Base-by-base conservation (phyloP, 2,888 invertebrate species). In the Aphidoletes aphidimyza region DNA sequence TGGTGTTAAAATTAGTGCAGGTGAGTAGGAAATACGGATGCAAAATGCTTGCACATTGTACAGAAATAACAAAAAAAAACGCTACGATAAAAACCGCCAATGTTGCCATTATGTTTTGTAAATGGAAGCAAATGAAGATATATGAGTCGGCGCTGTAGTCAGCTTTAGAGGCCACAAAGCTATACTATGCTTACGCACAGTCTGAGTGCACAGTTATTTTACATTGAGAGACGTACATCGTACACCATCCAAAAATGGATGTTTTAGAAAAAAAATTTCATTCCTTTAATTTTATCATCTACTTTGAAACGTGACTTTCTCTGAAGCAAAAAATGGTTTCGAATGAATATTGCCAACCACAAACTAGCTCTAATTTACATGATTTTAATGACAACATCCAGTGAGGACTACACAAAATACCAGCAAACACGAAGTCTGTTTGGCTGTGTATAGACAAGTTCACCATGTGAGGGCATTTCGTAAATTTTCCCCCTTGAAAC, bases 81-180 rank as follows among this genome's bases (percentile, higher is more conserved):
- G 54, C 9, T 69, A 30, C 30, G 69, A 30, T 14, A 8, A 39
- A 14, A 69, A 69, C 69, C 69, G 69, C 69, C 69, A 69, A 69
- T 69, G 69, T 69, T 69, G 34, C 69, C 69, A 69, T 69, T 69
- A 69, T 69, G 69, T 69, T 69, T 69, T 69, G 34, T 11, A 69
- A 69, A 69, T 54, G n/a, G 54, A 69, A 30, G 69, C 30, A 34
- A 69, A 69, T 69, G 69, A 69, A 69, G 34, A 69, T 69, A 69
- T 69, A 69, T 69, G 69, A 69, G 30, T 34, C 69, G 26, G n/a
- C 26, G 30, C 69, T 69, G 30, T 30, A 30, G 26, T 30, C 34
- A 3, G 3, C 22, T n/a, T n/a, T n/a, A n/a, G 6, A 54, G 3
- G 26, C 22, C 54, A 26, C 69, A 14, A 42, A 69, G 34, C 9